Evolutionary conservation across 2,113 vertebrate species (phyloP).

Genomic region (Ictidomys tridecemlineatus): DNA sequence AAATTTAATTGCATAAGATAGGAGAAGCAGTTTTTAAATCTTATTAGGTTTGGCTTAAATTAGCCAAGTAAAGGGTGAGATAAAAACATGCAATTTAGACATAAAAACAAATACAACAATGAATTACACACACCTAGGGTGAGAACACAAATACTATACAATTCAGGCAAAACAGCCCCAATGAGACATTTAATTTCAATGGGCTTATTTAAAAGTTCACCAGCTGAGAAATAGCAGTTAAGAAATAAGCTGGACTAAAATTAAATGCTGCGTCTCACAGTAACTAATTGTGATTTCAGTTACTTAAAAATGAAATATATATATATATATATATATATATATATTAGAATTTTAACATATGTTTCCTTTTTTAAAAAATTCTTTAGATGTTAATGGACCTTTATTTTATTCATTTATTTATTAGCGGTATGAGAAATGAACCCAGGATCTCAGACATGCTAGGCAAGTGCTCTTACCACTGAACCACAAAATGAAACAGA

Average conservation of each 20-base stretch:
- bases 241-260: conserved; percentile 53
- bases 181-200: conserved; percentile 20
- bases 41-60: conserved; percentile 63
- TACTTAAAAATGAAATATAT: background rate
- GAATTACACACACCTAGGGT: background rate
- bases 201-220: conserved; percentile 32
- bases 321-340: too few species aligned
- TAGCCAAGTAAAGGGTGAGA: conserved; percentile 9
- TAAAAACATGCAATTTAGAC: background rate
- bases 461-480: too few species aligned
- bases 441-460: too few species aligned
- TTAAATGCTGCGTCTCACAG: conserved; percentile 54
- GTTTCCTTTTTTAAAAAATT: too few species aligned
- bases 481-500: conserved; percentile 13
- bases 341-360: too few species aligned
- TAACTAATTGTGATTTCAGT: conserved; percentile 59
- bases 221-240: background rate
- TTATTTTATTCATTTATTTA: too few species aligned
- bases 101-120: conserved; percentile 65
- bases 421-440: too few species aligned
- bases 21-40: conserved; percentile 21
- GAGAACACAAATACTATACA: conserved; percentile 19
- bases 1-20: conserved; percentile 52
- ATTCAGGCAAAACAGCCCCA: background rate
- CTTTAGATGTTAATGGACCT: too few species aligned